Percentiles rank a stretch among this genome's conserved stretches.
Evolutionary conservation across 2,888 invertebrate species (phyloP).

Genomic region (Xestia rhomboidea): DNA sequence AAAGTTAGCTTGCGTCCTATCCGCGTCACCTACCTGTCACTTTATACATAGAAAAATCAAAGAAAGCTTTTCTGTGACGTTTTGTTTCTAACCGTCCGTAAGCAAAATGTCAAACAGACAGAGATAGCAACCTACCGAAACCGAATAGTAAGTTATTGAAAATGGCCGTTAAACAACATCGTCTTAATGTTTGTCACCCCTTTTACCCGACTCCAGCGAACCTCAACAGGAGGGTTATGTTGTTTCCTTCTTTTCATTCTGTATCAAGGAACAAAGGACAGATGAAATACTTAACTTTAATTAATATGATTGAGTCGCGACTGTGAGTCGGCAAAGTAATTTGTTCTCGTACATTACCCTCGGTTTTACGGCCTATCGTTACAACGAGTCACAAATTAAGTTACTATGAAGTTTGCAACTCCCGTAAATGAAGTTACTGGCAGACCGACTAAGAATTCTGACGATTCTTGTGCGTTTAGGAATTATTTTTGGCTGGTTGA

Average conservation of each 20-base stretch:
- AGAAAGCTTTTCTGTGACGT: too few relatives aligned
- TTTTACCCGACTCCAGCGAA: not conserved
- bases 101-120: too few relatives aligned
- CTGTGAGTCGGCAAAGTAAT: constrained; percentile 51
- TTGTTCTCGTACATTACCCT: constrained; percentile 58
- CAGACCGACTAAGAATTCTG: constrained; percentile 41
- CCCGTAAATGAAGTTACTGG: constrained; percentile 54
- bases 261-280: not conserved
- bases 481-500: constrained; percentile 3
- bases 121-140: too few relatives aligned
- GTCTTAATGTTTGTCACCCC: not conserved
- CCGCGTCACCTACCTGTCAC: too few relatives aligned
- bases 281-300: constrained; percentile 42
- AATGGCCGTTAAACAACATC: too few relatives aligned
- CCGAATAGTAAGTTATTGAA: too few relatives aligned
- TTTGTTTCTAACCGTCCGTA: too few relatives aligned
- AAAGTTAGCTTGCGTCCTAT: too few relatives aligned
- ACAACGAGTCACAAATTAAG: constrained; percentile 64
- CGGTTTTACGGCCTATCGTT: constrained; percentile 64
- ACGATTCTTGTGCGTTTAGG: constrained; percentile 7
- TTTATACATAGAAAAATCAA: too few relatives aligned
- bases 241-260: not conserved
- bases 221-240: not conserved
- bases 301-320: constrained; percentile 49
- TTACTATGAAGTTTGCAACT: constrained; percentile 65